These are phyloP conservation scores for Bettongia penicillata DNA, from an alignment of 2,113 vertebrate species.

Conservation along the genomic window DNA sequence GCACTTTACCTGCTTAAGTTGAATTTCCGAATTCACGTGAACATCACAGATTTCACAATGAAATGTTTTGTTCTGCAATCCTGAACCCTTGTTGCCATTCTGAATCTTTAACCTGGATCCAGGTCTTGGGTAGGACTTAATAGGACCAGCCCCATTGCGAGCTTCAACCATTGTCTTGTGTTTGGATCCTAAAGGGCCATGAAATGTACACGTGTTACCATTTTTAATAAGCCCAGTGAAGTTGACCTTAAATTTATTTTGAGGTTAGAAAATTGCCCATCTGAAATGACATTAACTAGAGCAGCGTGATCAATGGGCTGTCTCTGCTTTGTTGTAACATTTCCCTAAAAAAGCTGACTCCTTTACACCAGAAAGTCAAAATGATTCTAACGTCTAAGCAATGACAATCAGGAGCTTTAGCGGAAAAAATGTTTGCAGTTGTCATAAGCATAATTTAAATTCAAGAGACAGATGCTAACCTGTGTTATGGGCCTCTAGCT, in stretches of 20 bases:
- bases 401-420: not conserved
- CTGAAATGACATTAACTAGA: slow-evolving; percentile 39
- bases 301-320: slow-evolving; percentile 24
- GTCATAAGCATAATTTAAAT: slow-evolving; percentile 47
- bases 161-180: slow-evolving; percentile 99
- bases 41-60: slow-evolving; percentile 99
- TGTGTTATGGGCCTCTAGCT: slow-evolving; percentile 98
- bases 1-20: slow-evolving; percentile 94
- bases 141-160: slow-evolving; percentile 94
- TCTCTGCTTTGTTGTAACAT: slow-evolving; percentile 26
- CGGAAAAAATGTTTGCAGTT: slow-evolving; percentile 20
- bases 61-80: slow-evolving; percentile 97
- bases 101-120: slow-evolving; percentile 93
- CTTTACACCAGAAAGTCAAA: slow-evolving; percentile 20
- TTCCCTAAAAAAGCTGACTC: slow-evolving; percentile 51
- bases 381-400: slow-evolving; percentile 12
- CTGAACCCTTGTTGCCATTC: slow-evolving; percentile 91
- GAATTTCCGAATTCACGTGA: slow-evolving; percentile 98
- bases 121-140: slow-evolving; percentile 96
- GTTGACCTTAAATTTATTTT: slow-evolving; percentile 23
- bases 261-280: slow-evolving; percentile 32
- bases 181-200: slow-evolving; percentile 90
- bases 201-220: not conserved
- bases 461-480: slow-evolving; percentile 81
- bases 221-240: slow-evolving; percentile 15